These are phyloP conservation scores for Halictus ligatus DNA, from an alignment of 2,888 invertebrate species.

Conservation along the genomic window DNA sequence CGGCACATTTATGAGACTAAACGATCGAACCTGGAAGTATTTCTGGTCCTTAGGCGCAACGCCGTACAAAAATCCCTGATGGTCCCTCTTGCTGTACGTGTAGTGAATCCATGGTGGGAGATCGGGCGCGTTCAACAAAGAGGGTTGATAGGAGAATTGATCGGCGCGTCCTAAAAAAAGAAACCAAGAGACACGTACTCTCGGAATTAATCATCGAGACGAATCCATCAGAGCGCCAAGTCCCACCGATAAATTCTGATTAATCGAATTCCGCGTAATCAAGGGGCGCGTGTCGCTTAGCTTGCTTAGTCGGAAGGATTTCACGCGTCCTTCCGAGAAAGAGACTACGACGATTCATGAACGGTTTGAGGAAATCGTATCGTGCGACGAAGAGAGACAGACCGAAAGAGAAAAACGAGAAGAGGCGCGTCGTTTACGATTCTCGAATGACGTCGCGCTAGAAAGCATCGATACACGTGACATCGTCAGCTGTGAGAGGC, in stretches of 20 bases:
- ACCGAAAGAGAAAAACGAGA: not conserved
- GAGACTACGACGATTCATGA: not conserved
- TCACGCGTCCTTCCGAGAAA: not conserved
- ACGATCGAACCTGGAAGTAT: conserved; percentile 83
- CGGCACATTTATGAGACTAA: not conserved
- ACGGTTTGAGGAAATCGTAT: not conserved
- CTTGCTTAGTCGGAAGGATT: not conserved
- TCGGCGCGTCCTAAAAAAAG: conserved; percentile 80
- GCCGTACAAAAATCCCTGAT: conserved; percentile 93
- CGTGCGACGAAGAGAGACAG: not conserved
- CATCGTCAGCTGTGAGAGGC: conserved; percentile 42
- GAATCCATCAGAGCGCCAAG: conserved; percentile 4
- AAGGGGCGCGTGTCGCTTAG: not conserved
- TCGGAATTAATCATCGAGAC: conserved; percentile 14
- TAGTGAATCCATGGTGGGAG: conserved; percentile 94
- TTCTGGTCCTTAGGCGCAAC: conserved; percentile 89
- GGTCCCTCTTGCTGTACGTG: conserved; percentile 91
- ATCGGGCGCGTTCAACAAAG: conserved; percentile 92
- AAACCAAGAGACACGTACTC: not conserved
- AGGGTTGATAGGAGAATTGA: conserved; percentile 90
- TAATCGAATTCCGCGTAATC: conserved; percentile 42
- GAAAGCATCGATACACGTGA: conserved; percentile 54
- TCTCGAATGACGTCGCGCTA: conserved; percentile 45
- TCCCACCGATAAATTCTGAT: not conserved
- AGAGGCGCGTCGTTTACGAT: conserved; percentile 10